These are phyloP conservation scores for Diplolepis rosae DNA, from an alignment of 2,888 invertebrate genomes.

Conservation along the genomic window DNA sequence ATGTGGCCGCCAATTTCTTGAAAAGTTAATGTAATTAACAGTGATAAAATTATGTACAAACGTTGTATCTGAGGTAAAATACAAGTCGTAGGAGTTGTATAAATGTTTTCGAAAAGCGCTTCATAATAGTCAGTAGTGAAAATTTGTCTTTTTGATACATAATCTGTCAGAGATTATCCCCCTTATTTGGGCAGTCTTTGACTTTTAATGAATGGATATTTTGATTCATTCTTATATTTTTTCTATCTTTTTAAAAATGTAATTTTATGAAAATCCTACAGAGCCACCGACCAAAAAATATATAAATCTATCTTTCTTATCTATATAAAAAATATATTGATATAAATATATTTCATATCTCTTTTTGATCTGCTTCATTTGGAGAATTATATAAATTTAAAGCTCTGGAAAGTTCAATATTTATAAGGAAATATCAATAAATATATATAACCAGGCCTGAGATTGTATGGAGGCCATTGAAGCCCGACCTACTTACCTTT, in stretches of 20 bases:
- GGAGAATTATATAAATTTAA: neutral
- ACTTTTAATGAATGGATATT: neutral
- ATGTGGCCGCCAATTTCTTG: neutral
- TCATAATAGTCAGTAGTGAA: neutral
- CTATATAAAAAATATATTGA: neutral
- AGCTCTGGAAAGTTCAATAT: neutral
- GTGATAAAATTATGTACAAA: slow-evolving; percentile 16
- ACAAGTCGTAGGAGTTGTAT: neutral
- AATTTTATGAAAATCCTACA: neutral
- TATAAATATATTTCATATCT: neutral
- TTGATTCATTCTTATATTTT: slow-evolving; percentile 11
- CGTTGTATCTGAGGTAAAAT: slow-evolving; percentile 6
- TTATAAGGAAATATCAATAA: neutral
- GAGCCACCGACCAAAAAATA: neutral
- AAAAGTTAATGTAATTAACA: neutral
- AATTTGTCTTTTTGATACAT: slow-evolving; percentile 21
- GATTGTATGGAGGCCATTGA: no score
- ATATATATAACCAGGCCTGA: neutral
- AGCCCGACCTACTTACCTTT: no score
- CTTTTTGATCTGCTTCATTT: neutral
- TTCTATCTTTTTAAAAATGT: neutral
- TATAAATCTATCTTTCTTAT: slow-evolving; percentile 1
- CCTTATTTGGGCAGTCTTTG: neutral
- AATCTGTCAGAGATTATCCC: neutral
- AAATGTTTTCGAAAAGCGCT: neutral